phyloP scores from a whole-genome alignment of 2,797 vertebrate genomes.

The Bradypus variegatus region DNA sequence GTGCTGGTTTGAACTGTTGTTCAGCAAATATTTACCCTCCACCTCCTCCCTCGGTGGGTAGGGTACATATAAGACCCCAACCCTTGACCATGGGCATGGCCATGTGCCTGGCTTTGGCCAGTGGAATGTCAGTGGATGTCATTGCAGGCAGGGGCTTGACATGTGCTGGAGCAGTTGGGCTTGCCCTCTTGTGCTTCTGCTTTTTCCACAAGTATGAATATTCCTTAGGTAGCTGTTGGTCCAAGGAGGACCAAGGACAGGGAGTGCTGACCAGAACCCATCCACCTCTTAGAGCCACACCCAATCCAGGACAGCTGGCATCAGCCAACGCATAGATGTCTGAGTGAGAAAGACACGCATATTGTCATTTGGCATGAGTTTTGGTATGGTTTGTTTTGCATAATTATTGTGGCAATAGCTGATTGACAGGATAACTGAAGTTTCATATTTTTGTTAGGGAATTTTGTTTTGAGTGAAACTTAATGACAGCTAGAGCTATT shows the following conservation, averaged over 20 bases:
- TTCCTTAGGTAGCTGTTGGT: not conserved
- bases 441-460: not conserved
- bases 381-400: not conserved
- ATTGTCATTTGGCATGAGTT: not conserved
- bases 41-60: not conserved
- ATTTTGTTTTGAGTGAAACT: conserved; percentile 9
- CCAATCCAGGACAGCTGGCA: not conserved
- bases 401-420: not conserved
- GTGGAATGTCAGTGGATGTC: not conserved
- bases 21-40: not conserved
- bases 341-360: not conserved
- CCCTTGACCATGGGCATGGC: not conserved
- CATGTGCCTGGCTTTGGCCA: not conserved
- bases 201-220: not conserved
- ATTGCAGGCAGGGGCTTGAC: not conserved
- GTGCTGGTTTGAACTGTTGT: not conserved
- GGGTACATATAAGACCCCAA: not conserved
- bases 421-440: not conserved
- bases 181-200: not conserved
- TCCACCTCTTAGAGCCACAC: not conserved
- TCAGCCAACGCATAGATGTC: not conserved
- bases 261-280: not conserved
- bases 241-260: not conserved
- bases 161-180: not conserved
- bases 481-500: not conserved